Evolutionary conservation across 2,113 vertebrate species (phyloP), one percentile per base, ranked within the genome.

Genomic region (Romanogobio albipinnatus): DNA sequence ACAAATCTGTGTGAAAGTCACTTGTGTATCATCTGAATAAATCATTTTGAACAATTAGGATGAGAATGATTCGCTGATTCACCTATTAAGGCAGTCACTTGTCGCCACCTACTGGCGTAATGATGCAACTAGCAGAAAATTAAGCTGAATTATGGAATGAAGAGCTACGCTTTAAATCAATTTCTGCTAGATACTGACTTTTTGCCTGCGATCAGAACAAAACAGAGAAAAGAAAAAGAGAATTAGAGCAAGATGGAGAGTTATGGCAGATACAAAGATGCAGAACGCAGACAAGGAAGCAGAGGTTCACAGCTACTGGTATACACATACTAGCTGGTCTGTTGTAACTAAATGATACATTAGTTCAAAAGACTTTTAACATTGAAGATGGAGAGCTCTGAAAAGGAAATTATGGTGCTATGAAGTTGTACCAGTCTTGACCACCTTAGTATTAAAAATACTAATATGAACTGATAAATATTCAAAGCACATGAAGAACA

Each of bases 201-300:
- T 47, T 47, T 47, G 51, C 2, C 15, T 7, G 51, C 51, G n/a
- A 47, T 47, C 43, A 24, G 39, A 45, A 11, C 10, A 47, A 45
- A 24, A 45, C 39, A 73, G 11, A 47, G 10, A 47, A 24, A 47
- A 73, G 22, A 83, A 53, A 70, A 73, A 7, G 76, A 77, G 64
- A 80, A 77, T 76, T 47, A 82, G 33, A 61, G 85, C 76, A 1
- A 64, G 58, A 81, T 33, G 13, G 29, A 78, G n/a, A 86, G 49
- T 11, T 33, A 49, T 2, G 15, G 15, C 36, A 62, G n/a, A 79
- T 47, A 22, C 43, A 66, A 59, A 43, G 58, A 43, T 45, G 62
- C 36, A 80, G 39, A 62, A 43, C 0, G 56, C 58, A 62, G 14
- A 59, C 10, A 33, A 8, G 76, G 13, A 79, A 26, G 7, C 14